Percentiles rank a stretch among this genome's conserved stretches.
Conservation (phyloP, 2,888 invertebrate species). For the Drosophila sordidula region DNA sequence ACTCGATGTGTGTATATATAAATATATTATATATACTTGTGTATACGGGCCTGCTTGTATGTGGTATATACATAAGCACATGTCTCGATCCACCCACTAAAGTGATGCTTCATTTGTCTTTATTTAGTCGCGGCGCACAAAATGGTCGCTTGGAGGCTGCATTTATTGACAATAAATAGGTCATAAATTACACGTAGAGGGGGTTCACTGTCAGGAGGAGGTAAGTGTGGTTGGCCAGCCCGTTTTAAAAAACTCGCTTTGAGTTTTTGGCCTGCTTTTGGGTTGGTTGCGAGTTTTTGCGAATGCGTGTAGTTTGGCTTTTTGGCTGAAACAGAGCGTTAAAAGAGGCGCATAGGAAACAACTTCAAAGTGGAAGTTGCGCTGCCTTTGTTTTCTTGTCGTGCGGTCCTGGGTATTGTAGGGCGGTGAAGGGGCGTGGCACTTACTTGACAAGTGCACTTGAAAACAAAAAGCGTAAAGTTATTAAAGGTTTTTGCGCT, state of each 20-base stretch:
- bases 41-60: constrained; percentile 5
- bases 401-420: not conserved
- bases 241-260: constrained; percentile 24
- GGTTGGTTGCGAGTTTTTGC: not conserved
- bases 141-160: constrained; percentile 79
- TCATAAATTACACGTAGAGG: constrained; percentile 63
- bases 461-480: constrained; percentile 79
- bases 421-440: constrained; percentile 41
- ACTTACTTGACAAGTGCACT: constrained; percentile 63
- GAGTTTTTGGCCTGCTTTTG: not conserved
- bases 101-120: constrained; percentile 76
- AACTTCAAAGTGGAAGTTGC: constrained; percentile 69
- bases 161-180: constrained; percentile 78
- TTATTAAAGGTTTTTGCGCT: constrained; percentile 78
- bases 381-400: constrained; percentile 38
- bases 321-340: constrained; percentile 7
- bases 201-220: not conserved
- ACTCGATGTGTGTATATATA: constrained; percentile 10
- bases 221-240: not conserved
- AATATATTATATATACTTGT: constrained; percentile 6
- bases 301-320: constrained; percentile 12
- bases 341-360: constrained; percentile 24
- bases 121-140: constrained; percentile 66
- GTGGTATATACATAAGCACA: constrained; percentile 3
- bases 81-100: constrained; percentile 56